phyloP scores from a whole-genome alignment of 1,140 invertebrate genomes.

The Drosophila paulistorum region DNA sequence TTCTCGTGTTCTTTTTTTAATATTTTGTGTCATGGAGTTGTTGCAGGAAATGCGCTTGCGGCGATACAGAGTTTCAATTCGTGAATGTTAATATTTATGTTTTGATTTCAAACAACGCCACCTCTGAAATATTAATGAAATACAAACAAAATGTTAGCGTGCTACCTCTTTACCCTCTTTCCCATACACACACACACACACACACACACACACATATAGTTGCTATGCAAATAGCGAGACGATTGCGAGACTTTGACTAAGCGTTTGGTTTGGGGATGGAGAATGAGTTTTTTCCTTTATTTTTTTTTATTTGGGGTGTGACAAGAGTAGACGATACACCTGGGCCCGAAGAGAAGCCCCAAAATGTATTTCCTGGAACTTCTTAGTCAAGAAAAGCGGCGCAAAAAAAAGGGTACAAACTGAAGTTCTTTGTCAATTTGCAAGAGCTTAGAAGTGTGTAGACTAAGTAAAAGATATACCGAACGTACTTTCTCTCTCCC shows the following conservation, averaged over 20 bases:
- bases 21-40: slow-evolving; percentile 23
- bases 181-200: slow-evolving; percentile 47
- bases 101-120: slow-evolving; percentile 82
- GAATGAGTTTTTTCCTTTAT: too few relatives aligned
- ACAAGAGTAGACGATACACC: slow-evolving; percentile 11
- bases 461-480: slow-evolving; percentile 68
- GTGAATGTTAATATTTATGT: slow-evolving; percentile 82
- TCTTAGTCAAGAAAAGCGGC: slow-evolving; percentile 27
- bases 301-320: not conserved
- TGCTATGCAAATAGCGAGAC: slow-evolving; percentile 72
- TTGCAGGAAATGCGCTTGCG: slow-evolving; percentile 66
- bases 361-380: slow-evolving; percentile 44
- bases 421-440: slow-evolving; percentile 78
- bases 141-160: slow-evolving; percentile 79
- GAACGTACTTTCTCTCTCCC: slow-evolving; percentile 26
- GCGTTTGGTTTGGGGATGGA: not conserved
- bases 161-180: slow-evolving; percentile 20
- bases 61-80: slow-evolving; percentile 80
- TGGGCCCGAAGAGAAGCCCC: slow-evolving; percentile 60
- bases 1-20: slow-evolving; percentile 57
- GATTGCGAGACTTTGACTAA: slow-evolving; percentile 57
- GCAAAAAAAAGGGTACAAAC: slow-evolving; percentile 9
- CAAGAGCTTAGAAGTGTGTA: slow-evolving; percentile 71
- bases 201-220: slow-evolving; percentile 49
- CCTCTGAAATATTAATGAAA: slow-evolving; percentile 82